Base-by-base conservation (phyloP, 2,888 invertebrate species). In the Diogma glabrata region DNA sequence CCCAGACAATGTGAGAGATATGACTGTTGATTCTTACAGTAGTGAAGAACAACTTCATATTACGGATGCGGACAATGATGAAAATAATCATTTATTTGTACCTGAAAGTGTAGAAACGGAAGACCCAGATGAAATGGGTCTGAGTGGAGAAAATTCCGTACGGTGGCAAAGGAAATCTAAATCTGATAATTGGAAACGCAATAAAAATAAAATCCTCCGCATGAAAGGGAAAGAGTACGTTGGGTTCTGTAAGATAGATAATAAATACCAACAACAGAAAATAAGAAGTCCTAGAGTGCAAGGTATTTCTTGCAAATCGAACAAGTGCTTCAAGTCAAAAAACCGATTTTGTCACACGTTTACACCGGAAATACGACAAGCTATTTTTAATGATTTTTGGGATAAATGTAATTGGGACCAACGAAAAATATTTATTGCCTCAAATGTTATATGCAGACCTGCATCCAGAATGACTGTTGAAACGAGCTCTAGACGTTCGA, bases 1-100 rank as follows among this genome's bases (percentile, higher is more conserved):
- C 9, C 33, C 36, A 9, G 36, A 12, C 38, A 17, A 16, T 9
- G 38, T 14, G 3, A 6, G 16, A 38, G 19, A 9, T 38, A 6
- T 38, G 19, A 16, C 33, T 33, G 5, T 2, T 1, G 38, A 38
- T 38, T 6, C 16, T 36, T 17, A 36, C 14, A 36, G 36, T 36
- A 36, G 10, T 36, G 16, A 14, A 36, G 36, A 36, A 36, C 14
- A 36, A 36, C 14, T 14, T 36, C 36, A 36, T 14, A 14, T 36
- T 36, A 36, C 36, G 14, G 36, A 36, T 33, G 33, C 10, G 33
- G 33, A 33, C 36, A 36, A 36, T 36, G 36, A 14, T 36, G 36
- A 36, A 36, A 10, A 36, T 14, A 36, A 36, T 14, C 36, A 9
- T 36, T 36, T 36, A 14, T 3, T 36, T 36, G 3, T 36, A 14